These are phyloP conservation scores for Microcebus ravelobensis DNA, from an alignment of 2,113 vertebrate genomes.

Conservation along the genomic window DNA sequence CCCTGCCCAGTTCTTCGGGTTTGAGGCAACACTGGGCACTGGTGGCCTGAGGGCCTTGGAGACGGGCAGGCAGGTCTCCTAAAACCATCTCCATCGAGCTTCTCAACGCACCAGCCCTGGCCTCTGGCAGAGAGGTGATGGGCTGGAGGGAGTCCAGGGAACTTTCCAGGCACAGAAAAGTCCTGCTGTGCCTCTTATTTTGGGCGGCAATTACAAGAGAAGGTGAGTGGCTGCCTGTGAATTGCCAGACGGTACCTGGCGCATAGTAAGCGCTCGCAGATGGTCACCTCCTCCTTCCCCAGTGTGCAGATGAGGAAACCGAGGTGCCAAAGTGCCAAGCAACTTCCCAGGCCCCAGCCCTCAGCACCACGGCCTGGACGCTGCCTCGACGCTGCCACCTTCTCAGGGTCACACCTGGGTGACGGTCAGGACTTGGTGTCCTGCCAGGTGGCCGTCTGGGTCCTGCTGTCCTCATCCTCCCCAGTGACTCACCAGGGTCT, in stretches of 20 bases:
- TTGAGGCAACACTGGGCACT: neutral
- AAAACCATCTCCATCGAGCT: rapidly evolving
- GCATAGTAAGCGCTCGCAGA: neutral
- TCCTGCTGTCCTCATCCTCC: neutral
- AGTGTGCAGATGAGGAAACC: neutral
- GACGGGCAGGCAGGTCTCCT: too few relatives aligned
- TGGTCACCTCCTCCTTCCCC: neutral
- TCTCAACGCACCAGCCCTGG: rapidly evolving
- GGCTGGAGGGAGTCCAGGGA: neutral
- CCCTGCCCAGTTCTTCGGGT: neutral
- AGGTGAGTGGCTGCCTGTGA: rapidly evolving
- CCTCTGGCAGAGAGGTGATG: rapidly evolving
- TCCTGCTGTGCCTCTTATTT: neutral
- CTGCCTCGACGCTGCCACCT: neutral
- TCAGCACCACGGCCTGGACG: neutral
- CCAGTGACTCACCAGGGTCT: neutral
- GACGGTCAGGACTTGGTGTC: neutral
- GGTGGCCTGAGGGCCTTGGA: neutral
- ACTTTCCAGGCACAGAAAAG: neutral
- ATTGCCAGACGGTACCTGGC: rapidly evolving
- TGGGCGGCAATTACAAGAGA: neutral
- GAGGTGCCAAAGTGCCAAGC: too few relatives aligned
- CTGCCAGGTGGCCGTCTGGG: neutral
- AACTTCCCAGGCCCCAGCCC: neutral
- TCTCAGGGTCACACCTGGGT: neutral